phyloP scores from a whole-genome alignment of 2,797 vertebrate genomes.

The Lophotriccus pileatus region DNA sequence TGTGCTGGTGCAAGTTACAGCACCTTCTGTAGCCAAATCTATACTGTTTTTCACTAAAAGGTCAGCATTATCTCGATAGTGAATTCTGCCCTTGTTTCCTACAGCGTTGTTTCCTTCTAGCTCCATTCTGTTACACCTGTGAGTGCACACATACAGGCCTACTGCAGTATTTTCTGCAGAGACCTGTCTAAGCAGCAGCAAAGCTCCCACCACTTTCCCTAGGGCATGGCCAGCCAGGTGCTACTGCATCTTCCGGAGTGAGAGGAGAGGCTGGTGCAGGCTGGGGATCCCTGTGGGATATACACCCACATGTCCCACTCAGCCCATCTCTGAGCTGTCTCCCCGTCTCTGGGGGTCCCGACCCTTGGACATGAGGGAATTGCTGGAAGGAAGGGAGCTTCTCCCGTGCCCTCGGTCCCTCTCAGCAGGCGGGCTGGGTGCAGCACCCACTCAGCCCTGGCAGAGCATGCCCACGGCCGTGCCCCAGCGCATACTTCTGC shows the following conservation, averaged over 20 bases:
- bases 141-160: fast-evolving
- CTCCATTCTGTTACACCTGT: background rate
- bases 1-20: background rate
- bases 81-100: background rate
- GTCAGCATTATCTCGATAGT: fast-evolving
- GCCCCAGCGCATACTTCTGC: background rate
- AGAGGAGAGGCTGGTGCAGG: background rate
- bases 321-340: fast-evolving
- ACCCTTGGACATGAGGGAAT: background rate
- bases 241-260: fast-evolving
- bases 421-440: background rate
- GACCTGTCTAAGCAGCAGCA: background rate
- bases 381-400: background rate
- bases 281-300: too few relatives aligned
- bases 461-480: fast-evolving
- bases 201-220: fast-evolving
- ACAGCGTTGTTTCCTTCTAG: fast-evolving
- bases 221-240: fast-evolving
- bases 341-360: background rate
- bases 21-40: fast-evolving
- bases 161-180: fast-evolving
- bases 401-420: fast-evolving
- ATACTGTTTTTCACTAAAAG: background rate
- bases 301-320: background rate
- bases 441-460: background rate